Conservation (phyloP, 2,888 invertebrate genomes). For the Patella ulyssiponensis region DNA sequence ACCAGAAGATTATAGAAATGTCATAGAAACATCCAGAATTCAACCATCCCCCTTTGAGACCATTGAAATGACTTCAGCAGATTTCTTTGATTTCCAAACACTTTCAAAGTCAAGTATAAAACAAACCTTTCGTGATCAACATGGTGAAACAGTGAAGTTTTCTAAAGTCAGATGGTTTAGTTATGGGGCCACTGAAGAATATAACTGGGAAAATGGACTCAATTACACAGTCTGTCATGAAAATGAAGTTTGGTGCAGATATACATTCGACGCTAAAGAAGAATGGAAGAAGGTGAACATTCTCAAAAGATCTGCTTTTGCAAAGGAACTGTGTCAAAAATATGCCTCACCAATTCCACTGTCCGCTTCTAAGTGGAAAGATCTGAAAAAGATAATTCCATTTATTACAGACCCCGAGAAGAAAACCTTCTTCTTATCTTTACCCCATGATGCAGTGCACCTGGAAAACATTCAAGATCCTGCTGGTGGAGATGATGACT, state of each 20-base stretch:
- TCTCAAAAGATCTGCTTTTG: neutral
- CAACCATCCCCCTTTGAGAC: conserved; percentile 3
- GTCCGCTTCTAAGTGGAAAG: neutral
- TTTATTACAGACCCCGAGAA: neutral
- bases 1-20: neutral
- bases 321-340: neutral
- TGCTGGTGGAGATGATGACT: neutral
- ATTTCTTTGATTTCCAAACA: conserved; percentile 10
- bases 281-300: neutral
- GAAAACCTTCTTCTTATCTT: neutral
- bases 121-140: neutral
- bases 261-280: neutral
- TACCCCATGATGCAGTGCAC: neutral
- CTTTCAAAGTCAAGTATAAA: neutral
- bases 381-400: neutral
- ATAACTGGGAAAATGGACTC: neutral
- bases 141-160: conserved; percentile 17
- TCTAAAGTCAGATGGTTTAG: conserved; percentile 15
- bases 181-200: conserved; percentile 19
- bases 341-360: neutral
- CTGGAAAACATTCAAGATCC: neutral
- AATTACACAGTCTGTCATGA: neutral
- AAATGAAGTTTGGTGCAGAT: conserved; percentile 19
- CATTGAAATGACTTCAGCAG: neutral
- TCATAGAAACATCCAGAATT: conserved; percentile 4